Evolutionary conservation across 2,888 invertebrate species (phyloP), one percentile per base, ranked within the genome.

Genomic region (Eupithecia centaureata): DNA sequence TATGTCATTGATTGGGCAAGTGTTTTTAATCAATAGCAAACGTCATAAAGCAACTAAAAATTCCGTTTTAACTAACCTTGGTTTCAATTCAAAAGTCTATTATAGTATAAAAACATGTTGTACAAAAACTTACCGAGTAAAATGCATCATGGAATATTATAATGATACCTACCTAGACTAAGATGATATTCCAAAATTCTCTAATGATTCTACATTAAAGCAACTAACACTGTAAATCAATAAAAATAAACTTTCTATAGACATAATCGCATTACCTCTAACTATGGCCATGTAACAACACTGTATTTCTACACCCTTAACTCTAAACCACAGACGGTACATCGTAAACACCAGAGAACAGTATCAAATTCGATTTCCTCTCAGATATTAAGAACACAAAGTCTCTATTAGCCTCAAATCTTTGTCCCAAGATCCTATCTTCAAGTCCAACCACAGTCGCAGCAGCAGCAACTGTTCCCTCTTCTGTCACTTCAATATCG

Each of bases 401-500:
- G 22, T 96, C 96, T 77, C 94, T 94, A 78, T 96, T 95, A 0
- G 95, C 94, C 75, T 93, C 92, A 76, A 96, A 95, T 73, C 94
- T 92, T 28, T 95, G 95, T 0, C 86, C 87, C 28, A 91, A 72
- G 42, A 91, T 86, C 33, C 92, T 88, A 35, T 92, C 90, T 79
- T 93, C 91, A 56, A 93, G 79, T 0, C 91, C 91, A 0, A 92
- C 84, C 0, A 92, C 93, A 4, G 96, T 94, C 0, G 95, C 94
- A 0, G 95, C 95, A 0, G 95, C 94, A 0, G 96, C 96, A 2
- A 95, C 94, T 0, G 96, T 96, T 0, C 97, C 97, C 79, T 96
- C 94, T 86, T 97, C 97, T 63, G 94, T 95, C 0, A 97, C 96
- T 77, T 96, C 95, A 65, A 97, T 94, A 77, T 95, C 94, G 0